These are phyloP conservation scores for Microtus ochrogaster DNA, from an alignment of 2,113 vertebrate genomes.

Conservation along the genomic window DNA sequence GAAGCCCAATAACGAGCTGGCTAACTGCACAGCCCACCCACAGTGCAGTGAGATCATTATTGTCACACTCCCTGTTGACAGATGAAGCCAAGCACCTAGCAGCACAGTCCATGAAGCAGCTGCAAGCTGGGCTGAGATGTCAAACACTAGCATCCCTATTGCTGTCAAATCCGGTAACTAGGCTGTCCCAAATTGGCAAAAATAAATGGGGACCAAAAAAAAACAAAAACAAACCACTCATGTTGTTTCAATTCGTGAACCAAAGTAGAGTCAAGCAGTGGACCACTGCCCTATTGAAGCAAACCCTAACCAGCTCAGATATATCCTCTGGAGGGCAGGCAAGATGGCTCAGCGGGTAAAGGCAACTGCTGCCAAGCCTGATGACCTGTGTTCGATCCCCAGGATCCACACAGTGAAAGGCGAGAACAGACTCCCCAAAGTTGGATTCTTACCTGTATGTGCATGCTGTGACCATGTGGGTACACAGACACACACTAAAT, in stretches of 20 bases:
- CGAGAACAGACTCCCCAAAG: background rate
- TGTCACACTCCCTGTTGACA: background rate
- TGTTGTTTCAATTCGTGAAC: background rate
- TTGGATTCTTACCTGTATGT: background rate
- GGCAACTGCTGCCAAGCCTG: background rate
- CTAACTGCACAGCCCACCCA: background rate
- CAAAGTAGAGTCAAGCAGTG: background rate
- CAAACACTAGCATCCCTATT: background rate
- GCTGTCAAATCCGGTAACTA: background rate
- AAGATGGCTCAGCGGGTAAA: background rate
- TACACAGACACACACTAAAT: background rate
- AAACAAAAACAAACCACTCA: background rate
- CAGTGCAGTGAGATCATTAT: background rate
- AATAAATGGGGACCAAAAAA: background rate
- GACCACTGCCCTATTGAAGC: background rate
- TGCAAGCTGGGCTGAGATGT: background rate
- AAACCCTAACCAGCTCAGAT: background rate
- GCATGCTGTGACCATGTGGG: background rate
- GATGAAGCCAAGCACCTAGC: background rate
- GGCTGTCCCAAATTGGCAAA: background rate
- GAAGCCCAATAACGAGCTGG: background rate
- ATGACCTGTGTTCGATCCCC: background rate
- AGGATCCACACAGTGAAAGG: background rate
- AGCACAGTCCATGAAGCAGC: background rate
- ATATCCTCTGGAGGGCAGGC: background rate